Evolutionary conservation across 2,797 vertebrate species (phyloP).

Genomic region (Pteronotus mesoamericanus): DNA sequence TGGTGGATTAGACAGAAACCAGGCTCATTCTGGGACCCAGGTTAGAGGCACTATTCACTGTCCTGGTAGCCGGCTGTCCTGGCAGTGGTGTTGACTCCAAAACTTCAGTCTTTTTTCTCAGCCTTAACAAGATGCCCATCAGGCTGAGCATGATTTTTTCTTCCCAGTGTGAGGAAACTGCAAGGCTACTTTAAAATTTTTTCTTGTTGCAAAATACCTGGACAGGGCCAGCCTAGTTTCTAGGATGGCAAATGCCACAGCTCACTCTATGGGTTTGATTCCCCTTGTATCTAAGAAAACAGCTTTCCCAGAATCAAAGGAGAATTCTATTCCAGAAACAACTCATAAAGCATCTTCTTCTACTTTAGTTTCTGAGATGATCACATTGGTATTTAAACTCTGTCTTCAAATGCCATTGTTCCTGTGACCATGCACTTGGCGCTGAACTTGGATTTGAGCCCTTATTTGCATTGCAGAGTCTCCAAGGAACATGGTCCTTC

Average conservation of each 20-base stretch:
- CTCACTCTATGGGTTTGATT: neutral
- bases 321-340: neutral
- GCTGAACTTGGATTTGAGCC: neutral
- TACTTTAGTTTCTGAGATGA: neutral
- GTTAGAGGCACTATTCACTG: neutral
- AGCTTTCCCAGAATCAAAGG: neutral
- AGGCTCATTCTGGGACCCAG: neutral
- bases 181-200: neutral
- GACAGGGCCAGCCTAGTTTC: neutral
- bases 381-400: neutral
- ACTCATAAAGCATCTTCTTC: neutral
- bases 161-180: neutral
- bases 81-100: neutral
- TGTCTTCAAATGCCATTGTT: neutral
- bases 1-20: neutral
- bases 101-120: neutral
- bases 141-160: neutral
- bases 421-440: rapidly evolving
- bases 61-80: neutral
- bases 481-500: neutral
- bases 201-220: neutral
- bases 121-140: neutral
- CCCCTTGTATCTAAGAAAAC: neutral
- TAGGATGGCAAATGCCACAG: neutral
- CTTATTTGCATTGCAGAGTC: neutral